These are phyloP conservation scores for Plebejus anna DNA, from an alignment of 2,888 invertebrate genomes.

Conservation along the genomic window DNA sequence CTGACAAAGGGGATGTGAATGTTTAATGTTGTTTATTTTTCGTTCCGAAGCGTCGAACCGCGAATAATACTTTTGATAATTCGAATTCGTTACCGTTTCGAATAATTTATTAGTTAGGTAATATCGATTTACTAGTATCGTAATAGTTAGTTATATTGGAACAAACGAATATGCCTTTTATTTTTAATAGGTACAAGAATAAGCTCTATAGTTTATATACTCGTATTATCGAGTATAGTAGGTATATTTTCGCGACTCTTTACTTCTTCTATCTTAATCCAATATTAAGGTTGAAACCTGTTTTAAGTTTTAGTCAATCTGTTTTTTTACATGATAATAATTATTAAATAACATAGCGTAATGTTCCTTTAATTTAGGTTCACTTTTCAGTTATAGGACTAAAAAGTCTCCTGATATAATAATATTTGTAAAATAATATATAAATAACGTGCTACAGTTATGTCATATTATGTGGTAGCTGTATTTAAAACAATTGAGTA, in stretches of 20 bases:
- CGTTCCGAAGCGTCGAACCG: slow-evolving; percentile 60
- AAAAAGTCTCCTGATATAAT: neutral
- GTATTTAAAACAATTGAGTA: slow-evolving; percentile 2
- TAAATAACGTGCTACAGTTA: neutral
- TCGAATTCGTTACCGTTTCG: slow-evolving; percentile 33
- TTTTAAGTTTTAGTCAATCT: no score
- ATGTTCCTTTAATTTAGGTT: neutral
- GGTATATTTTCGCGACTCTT: no score
- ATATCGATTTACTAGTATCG: neutral
- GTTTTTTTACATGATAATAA: no score
- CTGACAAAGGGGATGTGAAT: slow-evolving; percentile 64
- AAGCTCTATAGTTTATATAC: neutral
- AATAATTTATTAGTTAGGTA: slow-evolving; percentile 14
- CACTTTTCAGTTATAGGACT: neutral
- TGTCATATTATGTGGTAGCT: neutral
- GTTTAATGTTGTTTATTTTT: slow-evolving; percentile 68
- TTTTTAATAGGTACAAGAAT: neutral
- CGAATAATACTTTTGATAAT: slow-evolving; percentile 35
- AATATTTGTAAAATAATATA: neutral
- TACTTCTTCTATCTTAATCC: neutral
- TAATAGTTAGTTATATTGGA: neutral
- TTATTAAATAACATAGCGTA: neutral
- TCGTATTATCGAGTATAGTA: no score
- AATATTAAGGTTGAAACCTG: no score
- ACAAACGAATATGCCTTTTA: no score